Conservation (phyloP, 1,140 invertebrate genomes). For the Ditylenchus dipsaci region DNA sequence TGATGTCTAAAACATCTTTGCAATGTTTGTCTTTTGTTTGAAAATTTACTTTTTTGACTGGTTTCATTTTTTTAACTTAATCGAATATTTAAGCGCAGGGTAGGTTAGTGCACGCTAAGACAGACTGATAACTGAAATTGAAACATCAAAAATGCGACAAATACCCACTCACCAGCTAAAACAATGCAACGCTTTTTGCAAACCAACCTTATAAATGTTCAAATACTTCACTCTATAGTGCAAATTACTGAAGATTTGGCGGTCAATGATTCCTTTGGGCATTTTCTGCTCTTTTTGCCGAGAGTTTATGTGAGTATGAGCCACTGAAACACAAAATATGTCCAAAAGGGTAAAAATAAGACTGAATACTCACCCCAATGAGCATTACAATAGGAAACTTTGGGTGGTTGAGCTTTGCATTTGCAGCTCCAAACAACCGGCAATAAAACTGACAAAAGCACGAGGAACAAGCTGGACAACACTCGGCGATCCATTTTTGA, state of each 20-base stretch:
- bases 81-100: too few relatives aligned
- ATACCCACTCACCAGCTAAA: too few relatives aligned
- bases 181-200: background rate
- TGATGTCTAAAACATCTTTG: too few relatives aligned
- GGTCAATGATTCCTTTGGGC: slow-evolving; percentile 12
- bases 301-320: slow-evolving; percentile 10
- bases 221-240: slow-evolving; percentile 16
- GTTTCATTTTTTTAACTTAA: too few relatives aligned
- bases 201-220: slow-evolving; percentile 13
- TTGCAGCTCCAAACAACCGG: background rate
- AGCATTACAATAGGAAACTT: background rate
- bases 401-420: background rate
- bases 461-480: too few relatives aligned
- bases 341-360: background rate
- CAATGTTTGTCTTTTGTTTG: too few relatives aligned
- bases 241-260: slow-evolving; percentile 7
- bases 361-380: background rate
- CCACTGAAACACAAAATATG: slow-evolving; percentile 12
- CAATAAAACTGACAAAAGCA: too few relatives aligned
- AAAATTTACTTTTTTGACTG: too few relatives aligned
- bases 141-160: too few relatives aligned
- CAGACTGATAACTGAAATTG: too few relatives aligned
- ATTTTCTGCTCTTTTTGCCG: slow-evolving; percentile 16
- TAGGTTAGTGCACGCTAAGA: too few relatives aligned
- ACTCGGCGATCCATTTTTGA: too few relatives aligned